A percentile compares a stretch with the other conserved stretches of the same genome.
Conservation (phyloP, 30 jellyfish, hydroid and myxozoan species). For the Clytia hemisphaerica region DNA sequence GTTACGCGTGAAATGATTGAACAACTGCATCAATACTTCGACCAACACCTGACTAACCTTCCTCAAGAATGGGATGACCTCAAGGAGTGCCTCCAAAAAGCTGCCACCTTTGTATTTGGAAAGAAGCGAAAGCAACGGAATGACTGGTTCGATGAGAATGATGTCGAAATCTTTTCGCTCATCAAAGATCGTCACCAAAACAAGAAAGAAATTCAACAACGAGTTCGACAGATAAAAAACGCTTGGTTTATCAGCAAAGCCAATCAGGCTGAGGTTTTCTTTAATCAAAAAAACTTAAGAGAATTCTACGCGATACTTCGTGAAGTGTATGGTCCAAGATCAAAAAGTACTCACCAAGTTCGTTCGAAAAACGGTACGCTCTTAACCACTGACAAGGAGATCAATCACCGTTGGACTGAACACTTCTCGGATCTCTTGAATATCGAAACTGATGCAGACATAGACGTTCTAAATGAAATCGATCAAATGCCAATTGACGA, state of each 20-base stretch:
- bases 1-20: background rate
- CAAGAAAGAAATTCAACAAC: no score
- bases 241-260: no score
- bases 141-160: slow-evolving; percentile 28
- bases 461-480: no score
- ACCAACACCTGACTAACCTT: background rate
- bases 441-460: no score
- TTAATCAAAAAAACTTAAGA: background rate
- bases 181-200: no score
- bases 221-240: no score
- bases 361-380: background rate
- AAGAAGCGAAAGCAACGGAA: background rate
- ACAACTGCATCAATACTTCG: background rate
- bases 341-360: slow-evolving; percentile 8
- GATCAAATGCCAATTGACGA: no score
- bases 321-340: slow-evolving; percentile 2
- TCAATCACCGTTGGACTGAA: no score
- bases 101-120: background rate
- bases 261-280: background rate
- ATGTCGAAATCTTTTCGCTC: no score
- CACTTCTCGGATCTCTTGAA: no score
- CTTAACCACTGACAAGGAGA: no score
- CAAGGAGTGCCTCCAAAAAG: background rate
- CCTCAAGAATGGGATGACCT: slow-evolving; percentile 3
- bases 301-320: background rate